Evolutionary conservation across 2,888 invertebrate genomes (phyloP), one percentile per base, ranked within the genome.

Genomic region (Acanthosoma haemorrhoidale): DNA sequence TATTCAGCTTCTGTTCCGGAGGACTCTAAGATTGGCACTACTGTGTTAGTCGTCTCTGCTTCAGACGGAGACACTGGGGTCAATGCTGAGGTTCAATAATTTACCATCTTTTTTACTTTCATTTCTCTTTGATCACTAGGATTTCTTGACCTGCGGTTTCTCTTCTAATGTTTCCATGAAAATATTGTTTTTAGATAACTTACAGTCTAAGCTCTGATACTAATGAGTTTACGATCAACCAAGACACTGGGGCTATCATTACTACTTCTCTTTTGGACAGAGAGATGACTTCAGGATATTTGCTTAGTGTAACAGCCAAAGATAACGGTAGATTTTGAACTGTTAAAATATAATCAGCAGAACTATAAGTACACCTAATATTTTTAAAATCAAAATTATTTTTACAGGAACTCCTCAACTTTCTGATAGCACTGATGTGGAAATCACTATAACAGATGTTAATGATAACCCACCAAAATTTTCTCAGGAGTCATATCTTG

Each of bases 391-490:
- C 4, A 32, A 32, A 32, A 32, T 32, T 32, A 32, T 21, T 29
- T 51, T 66, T 70, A 31, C 38, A 73, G 73, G 73, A 13, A 73
- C 71, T 39, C 96, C 96, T 0, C 88, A 94, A 0, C 81, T 95
- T 15, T 91, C 92, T 1, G 96, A 97, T 78, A 95, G 94, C 0
- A 96, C 97, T 0, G 95, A 96, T 77, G 91, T 99, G 0, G 96
- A 97, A 79, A 94, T 99, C 75, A 90, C 92, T 0, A 89, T 99
- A 0, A 90, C 91, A 0, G 99, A 99, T 79, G 94, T 96, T 0
- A 99, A 99, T 78, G 98, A 99, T 78, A 96, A 96, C 78, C 87
- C 91, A 4, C 97, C 97, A 0, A 83, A 86, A 0, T 97, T 97
- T 80, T 89, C 89, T 75, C 89, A 90, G 72, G 85, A 89, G 0